phyloP scores from a whole-genome alignment of 2,797 vertebrate genomes.

The Acropternis orthonyx region DNA sequence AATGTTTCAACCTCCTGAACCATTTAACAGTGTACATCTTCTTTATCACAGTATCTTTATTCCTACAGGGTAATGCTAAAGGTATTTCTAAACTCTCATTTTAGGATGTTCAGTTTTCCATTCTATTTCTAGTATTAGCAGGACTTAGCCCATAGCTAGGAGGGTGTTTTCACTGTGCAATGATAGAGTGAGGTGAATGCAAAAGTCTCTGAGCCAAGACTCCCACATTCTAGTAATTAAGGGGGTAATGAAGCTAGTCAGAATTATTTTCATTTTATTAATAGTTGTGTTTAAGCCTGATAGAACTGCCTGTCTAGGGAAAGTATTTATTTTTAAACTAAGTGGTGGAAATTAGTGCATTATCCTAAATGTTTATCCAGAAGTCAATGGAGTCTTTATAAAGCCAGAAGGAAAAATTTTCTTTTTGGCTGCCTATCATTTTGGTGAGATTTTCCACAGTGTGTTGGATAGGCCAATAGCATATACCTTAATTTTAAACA shows the following conservation, averaged over 20 bases:
- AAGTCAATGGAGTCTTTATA: constrained; percentile 20
- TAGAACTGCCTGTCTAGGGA: neutral
- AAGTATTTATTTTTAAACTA: constrained; percentile 30
- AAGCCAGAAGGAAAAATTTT: neutral
- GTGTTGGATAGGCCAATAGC: neutral
- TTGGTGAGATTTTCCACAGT: neutral
- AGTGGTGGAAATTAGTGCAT: neutral
- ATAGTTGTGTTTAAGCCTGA: neutral
- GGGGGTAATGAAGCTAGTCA: constrained; percentile 9
- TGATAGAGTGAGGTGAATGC: neutral
- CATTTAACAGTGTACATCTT: neutral
- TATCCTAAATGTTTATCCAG: neutral
- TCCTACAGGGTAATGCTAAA: neutral
- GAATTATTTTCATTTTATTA: constrained; percentile 20
- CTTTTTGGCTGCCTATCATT: neutral
- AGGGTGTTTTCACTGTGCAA: neutral
- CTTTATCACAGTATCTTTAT: neutral
- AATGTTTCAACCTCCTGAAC: neutral
- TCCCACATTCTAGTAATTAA: neutral
- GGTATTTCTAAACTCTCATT: neutral
- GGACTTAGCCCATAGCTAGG: neutral
- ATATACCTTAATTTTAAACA: neutral
- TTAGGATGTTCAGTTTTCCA: neutral
- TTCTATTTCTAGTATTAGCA: neutral
- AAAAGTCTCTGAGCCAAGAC: neutral